A percentile compares a stretch with the other conserved stretches of the same genome.
Evolutionary conservation across 2,797 vertebrate genomes (phyloP).

Genomic region (Lophura swinhoii): DNA sequence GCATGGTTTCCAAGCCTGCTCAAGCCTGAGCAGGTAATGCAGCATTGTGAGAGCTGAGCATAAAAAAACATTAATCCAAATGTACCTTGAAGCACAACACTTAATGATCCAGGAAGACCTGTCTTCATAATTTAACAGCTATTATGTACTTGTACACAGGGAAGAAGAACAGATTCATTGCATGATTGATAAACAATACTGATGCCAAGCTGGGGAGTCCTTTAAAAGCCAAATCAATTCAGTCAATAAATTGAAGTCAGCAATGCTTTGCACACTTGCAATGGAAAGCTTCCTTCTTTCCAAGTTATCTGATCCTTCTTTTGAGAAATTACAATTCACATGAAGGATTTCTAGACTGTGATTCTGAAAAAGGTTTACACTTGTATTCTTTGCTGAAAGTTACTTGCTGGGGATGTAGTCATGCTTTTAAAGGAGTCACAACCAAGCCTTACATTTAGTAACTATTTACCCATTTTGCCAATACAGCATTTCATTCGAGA

Average conservation of each 20-base stretch:
- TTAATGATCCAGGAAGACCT: slow-evolving; percentile 1
- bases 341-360: slow-evolving; percentile 47
- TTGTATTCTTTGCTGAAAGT: slow-evolving; percentile 20
- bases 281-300: slow-evolving; percentile 29
- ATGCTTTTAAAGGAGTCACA: slow-evolving; percentile 15
- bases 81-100: background rate
- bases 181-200: slow-evolving; percentile 44
- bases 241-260: slow-evolving; percentile 70
- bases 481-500: background rate
- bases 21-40: background rate
- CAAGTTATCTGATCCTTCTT: slow-evolving; percentile 62
- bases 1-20: background rate
- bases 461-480: slow-evolving; percentile 21
- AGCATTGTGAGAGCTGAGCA: slow-evolving; percentile 7
- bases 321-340: slow-evolving; percentile 43
- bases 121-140: slow-evolving; percentile 30
- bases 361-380: slow-evolving; percentile 34
- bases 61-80: slow-evolving; percentile 8
- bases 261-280: slow-evolving; percentile 39
- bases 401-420: background rate
- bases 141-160: slow-evolving; percentile 19
- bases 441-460: slow-evolving; percentile 10
- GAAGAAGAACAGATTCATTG: slow-evolving; percentile 15
- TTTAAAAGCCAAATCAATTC: slow-evolving; percentile 66
- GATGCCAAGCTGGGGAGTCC: slow-evolving; percentile 36